Evolutionary conservation across 2,797 vertebrate species (phyloP).

Genomic region (Steatocranus sp.): DNA sequence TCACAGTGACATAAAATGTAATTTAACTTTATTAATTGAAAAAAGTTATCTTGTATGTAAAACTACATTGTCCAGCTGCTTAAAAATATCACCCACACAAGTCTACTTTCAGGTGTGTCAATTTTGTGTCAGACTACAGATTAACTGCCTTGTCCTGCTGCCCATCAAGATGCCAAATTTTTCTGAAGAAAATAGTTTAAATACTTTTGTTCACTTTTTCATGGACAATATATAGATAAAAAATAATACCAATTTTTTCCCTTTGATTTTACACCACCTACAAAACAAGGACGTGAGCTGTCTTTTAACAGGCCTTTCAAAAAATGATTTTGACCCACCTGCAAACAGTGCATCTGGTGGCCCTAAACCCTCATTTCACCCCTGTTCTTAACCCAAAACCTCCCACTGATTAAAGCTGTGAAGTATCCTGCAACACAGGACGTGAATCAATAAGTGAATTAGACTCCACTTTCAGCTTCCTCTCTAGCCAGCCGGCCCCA

Average conservation of each 20-base stretch:
- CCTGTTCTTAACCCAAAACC: constrained; percentile 9
- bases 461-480: constrained; percentile 76
- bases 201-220: neutral
- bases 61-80: neutral
- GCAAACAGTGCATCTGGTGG: constrained; percentile 25
- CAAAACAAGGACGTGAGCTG: neutral
- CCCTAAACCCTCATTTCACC: constrained; percentile 28
- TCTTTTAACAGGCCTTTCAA: neutral
- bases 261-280: neutral
- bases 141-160: neutral
- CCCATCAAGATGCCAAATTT: neutral
- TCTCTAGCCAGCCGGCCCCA: constrained; percentile 69
- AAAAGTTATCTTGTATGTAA: neutral
- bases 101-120: neutral
- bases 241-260: neutral
- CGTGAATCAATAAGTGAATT: constrained; percentile 86
- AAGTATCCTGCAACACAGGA: constrained; percentile 80
- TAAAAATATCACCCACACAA: neutral
- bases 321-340: constrained; percentile 16
- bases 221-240: neutral
- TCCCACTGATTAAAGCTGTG: constrained; percentile 58
- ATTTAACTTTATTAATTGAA: neutral
- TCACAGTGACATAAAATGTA: neutral
- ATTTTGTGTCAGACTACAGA: neutral
- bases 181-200: neutral